These are phyloP conservation scores for Drosophila persimilis DNA, from an alignment of 1,140 invertebrate genomes.

Conservation along the genomic window DNA sequence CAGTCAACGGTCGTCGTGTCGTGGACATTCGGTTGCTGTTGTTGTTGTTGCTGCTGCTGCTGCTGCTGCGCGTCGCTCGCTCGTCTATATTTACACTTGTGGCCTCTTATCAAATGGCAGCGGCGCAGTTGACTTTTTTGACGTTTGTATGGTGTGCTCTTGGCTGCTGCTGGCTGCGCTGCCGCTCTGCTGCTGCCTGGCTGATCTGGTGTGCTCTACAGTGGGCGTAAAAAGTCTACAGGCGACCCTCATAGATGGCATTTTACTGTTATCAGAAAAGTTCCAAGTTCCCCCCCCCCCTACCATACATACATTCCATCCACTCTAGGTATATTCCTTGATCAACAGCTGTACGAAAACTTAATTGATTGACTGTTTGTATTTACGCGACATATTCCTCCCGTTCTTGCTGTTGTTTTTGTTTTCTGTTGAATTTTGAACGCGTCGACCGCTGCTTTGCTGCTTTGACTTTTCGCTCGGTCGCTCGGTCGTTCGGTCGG, in stretches of 20 bases:
- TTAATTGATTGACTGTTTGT: too few relatives aligned
- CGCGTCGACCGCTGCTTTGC: conserved; percentile 70
- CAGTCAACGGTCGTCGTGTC: conserved; percentile 77
- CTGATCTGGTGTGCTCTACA: conserved; percentile 75
- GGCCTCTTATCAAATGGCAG: conserved; percentile 81
- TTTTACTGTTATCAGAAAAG: too few relatives aligned
- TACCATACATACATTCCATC: too few relatives aligned
- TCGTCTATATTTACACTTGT: conserved; percentile 82
- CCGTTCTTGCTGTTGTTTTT: conserved; percentile 27
- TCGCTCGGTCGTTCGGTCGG: conserved; percentile 3
- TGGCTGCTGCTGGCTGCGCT: conserved; percentile 30
- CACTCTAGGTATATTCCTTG: too few relatives aligned
- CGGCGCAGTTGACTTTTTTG: conserved; percentile 81
- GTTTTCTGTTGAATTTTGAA: conserved; percentile 72
- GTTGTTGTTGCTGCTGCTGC: conserved; percentile 44
- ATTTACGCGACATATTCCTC: too few relatives aligned
- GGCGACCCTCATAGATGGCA: too few relatives aligned
- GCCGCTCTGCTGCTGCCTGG: conserved; percentile 43
- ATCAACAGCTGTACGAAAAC: too few relatives aligned
- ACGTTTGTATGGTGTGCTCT: conserved; percentile 75
- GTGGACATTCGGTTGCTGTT: conserved; percentile 57
- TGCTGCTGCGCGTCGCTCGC: conserved; percentile 11
- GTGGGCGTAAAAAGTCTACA: too few relatives aligned
- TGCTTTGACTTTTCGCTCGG: conserved; percentile 79
- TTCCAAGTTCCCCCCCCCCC: too few relatives aligned